Evolutionary conservation across 2,797 vertebrate genomes (phyloP), one percentile per base, ranked within the genome.

Genomic region (Danio kyathit): DNA sequence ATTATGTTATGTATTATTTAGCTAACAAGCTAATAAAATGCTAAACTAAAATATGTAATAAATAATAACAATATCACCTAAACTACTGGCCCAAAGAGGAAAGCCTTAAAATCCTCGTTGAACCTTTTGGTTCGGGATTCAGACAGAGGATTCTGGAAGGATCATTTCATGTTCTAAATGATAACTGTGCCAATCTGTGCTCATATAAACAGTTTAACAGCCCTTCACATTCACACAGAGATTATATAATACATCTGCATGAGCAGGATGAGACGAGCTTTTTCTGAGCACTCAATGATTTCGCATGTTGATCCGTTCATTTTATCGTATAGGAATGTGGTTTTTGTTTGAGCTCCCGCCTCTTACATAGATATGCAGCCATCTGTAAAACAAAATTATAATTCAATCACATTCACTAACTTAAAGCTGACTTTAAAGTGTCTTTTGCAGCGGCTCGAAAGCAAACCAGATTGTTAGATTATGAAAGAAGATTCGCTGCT

Each of bases 81-180:
- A 41, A 41, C 6, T 1, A 17, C 29, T 41, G 16, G 21, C 2
- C 12, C 66, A 51, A 49, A 7, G 2, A 38, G 16, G 16, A n/a
- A 70, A 12, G 38, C 49, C 12, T 29, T 29, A 29, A 29, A 29
- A 29, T 29, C 29, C 29, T n/a, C n/a, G n/a, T n/a, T n/a, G n/a
- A n/a, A n/a, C n/a, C 3, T 29, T 1, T 29, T 29, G 29, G 29
- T 29, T 3, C 29, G 29, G 29, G 29, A 3, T 29, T 14, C 6
- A 44, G 64, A 48, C 6, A 48, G n/a, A 57, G 41, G 17, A 59
- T 73, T 59, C 71, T 59, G 71, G 19, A 29, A 73, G 44, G 13
- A 29, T 40, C 6, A 16, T 40, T 59, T 29, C 6, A 67, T 48
- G 9, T 11, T 4, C 38, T 41, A 21, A 13, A 69, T 65, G 61